Evolutionary conservation across 2,113 vertebrate species (phyloP), one percentile per base, ranked within the genome.

Genomic region (sheep (Ovis aries)): DNA sequence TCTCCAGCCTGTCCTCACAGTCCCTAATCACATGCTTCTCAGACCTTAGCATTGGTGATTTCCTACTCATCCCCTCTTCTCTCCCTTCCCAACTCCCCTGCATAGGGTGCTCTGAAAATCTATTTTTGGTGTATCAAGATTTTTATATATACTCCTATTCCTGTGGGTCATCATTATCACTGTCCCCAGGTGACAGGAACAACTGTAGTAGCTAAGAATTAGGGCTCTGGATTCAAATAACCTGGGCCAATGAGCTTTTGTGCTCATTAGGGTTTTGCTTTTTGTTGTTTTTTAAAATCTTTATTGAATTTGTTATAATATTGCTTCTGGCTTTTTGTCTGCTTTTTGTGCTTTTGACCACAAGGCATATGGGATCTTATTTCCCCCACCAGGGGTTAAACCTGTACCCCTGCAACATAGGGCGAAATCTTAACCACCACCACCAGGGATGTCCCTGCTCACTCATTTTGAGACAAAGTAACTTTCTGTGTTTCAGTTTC

Each of bases 401-500:
- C 23, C 40, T 77, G 36, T 43, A 77, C 40, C 36, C 23, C 67
- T 23, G 36, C n/a, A 71, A 40, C 6, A 43, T 40, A 77, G 13
- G 23, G 40, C 0, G 1, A 77, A 77, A 27, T 27, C 71, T 43
- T 77, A 77, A 77, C 71, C 71, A 43, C 71, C 43, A 43, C 40
- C 71, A 7, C 71, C 36, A 77, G 71, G 71, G 71, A 27, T 27
- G 40, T 77, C 71, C 71, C 78, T 40, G 50, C 71, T 53, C 43
- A 16, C 9, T 82, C 45, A 64, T 36, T 71, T 91, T 45, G 64
- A 85, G 77, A 74, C 36, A 29, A 50, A 85, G 50, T 45, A 40
- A 55, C 25, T 59, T 59, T 40, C 87, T 82, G 55, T 78, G 78
- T 36, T 36, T 96, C n/a, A 33, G 15, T 96, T 29, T 95, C 89